These are phyloP conservation scores for Vulpes lagopus DNA, from an alignment of 2,113 vertebrate species.

Conservation along the genomic window DNA sequence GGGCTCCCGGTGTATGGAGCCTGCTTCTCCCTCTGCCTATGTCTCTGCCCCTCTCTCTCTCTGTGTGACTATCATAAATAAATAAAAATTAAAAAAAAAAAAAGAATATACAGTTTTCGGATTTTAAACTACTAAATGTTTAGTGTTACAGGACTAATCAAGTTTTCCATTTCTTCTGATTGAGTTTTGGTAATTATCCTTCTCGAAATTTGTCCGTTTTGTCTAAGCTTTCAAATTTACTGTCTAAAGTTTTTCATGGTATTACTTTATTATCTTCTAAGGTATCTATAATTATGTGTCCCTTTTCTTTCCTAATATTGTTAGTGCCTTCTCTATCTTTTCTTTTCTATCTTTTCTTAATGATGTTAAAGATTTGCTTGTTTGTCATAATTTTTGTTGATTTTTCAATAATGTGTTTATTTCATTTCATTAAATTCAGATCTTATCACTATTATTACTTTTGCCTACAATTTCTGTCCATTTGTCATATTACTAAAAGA, in stretches of 20 bases:
- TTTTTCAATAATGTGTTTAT: not conserved
- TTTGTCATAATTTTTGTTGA: not conserved
- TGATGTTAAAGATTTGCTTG: not conserved
- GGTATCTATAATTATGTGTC: not conserved
- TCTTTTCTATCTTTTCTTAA: not conserved
- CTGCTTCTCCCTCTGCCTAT: too few relatives aligned
- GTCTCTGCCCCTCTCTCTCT: too few relatives aligned
- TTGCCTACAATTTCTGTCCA: not conserved
- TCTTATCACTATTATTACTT: not conserved
- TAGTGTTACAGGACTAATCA: not conserved
- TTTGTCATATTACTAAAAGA: too few relatives aligned
- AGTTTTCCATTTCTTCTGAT: not conserved
- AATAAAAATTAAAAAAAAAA: too few relatives aligned
- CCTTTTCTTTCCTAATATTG: not conserved
- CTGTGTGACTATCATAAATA: too few relatives aligned
- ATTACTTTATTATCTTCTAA: not conserved
- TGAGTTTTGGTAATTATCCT: constrained; percentile 29
- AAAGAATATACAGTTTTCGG: not conserved
- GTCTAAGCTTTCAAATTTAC: not conserved
- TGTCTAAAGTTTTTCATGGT: not conserved
- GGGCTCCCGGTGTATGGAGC: too few relatives aligned
- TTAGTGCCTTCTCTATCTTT: not conserved
- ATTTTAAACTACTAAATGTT: constrained; percentile 31
- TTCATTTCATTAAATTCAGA: not conserved
- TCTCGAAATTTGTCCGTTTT: not conserved